Conservation (phyloP, 2,888 invertebrate genomes). For the Bombylius major region DNA sequence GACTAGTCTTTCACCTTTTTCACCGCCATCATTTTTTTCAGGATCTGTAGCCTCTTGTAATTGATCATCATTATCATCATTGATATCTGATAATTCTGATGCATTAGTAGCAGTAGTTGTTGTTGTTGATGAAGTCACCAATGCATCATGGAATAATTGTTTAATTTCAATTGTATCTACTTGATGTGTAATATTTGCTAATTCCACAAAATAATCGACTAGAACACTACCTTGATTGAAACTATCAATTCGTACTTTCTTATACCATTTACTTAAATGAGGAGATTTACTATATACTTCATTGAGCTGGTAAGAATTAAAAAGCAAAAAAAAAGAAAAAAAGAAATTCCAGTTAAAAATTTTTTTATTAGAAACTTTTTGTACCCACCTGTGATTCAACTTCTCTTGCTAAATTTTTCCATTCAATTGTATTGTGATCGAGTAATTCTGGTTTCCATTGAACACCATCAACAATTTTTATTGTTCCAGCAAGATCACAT, state of each 20-base stretch:
- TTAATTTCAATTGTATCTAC: conserved; percentile 62
- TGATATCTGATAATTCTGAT: conserved; percentile 38
- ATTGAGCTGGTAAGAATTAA: conserved; percentile 49
- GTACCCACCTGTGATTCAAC: conserved; percentile 60
- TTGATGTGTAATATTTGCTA: conserved; percentile 57
- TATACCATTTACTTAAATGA: conserved; percentile 66
- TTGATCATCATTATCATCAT: conserved; percentile 22
- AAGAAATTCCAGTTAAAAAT: neutral
- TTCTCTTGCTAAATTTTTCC: conserved; percentile 69
- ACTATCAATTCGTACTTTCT: conserved; percentile 73
- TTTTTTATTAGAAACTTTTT: neutral
- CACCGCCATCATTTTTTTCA: conserved; percentile 37
- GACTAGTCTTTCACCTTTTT: conserved; percentile 46
- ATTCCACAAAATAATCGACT: conserved; percentile 77
- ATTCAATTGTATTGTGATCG: conserved; percentile 76
- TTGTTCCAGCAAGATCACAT: conserved; percentile 76
- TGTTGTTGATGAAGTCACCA: conserved; percentile 31
- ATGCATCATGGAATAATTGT: conserved; percentile 49
- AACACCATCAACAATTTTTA: conserved; percentile 68
- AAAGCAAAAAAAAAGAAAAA: conserved; percentile 21
- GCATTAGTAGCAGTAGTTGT: conserved; percentile 20
- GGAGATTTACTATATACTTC: conserved; percentile 67
- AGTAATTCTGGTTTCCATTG: conserved; percentile 76
- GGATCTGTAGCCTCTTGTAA: conserved; percentile 39
- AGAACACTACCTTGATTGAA: conserved; percentile 79